Evolutionary conservation across 2,797 vertebrate species (phyloP), one percentile per base, ranked within the genome.

Genomic region (Sphenodon punctatus): DNA sequence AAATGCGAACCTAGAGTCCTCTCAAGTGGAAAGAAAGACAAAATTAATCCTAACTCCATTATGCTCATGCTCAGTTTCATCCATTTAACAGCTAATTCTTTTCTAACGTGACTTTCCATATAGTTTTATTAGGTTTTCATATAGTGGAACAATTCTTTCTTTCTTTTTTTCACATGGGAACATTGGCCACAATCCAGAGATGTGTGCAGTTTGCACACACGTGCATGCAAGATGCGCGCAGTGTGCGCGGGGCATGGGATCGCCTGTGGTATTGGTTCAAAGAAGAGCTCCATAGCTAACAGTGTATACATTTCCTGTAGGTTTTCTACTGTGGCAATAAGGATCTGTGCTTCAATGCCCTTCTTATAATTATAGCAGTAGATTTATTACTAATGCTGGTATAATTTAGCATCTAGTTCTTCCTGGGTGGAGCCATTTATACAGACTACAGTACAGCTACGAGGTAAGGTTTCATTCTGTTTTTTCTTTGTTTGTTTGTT

Each of bases 161-260:
- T 75, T 23, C 78, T 80, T 87, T 88, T 84, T 39, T 77, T 82
- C 82, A 13, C 5, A 13, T 25, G 86, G 70, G 73, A 65, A n/a
- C n/a, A n/a, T n/a, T n/a, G n/a, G n/a, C n/a, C n/a, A n/a, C n/a
- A n/a, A n/a, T n/a, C n/a, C n/a, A n/a, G n/a, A n/a, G n/a, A n/a
- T n/a, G n/a, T n/a, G n/a, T n/a, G n/a, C n/a, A n/a, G n/a, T n/a
- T n/a, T n/a, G n/a, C n/a, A n/a, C n/a, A n/a, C n/a, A n/a, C n/a
- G n/a, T n/a, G n/a, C n/a, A n/a, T n/a, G n/a, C n/a, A n/a, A n/a
- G n/a, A n/a, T n/a, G n/a, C n/a, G n/a, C n/a, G n/a, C n/a, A n/a
- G n/a, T n/a, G n/a, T n/a, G n/a, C n/a, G n/a, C n/a, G n/a, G n/a
- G n/a, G n/a, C n/a, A n/a, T n/a, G n/a, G n/a, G n/a, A n/a, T n/a